Evolutionary conservation across 2,113 vertebrate species (phyloP), one percentile per base, ranked within the genome.

Genomic region (Tenrec ecaudatus): DNA sequence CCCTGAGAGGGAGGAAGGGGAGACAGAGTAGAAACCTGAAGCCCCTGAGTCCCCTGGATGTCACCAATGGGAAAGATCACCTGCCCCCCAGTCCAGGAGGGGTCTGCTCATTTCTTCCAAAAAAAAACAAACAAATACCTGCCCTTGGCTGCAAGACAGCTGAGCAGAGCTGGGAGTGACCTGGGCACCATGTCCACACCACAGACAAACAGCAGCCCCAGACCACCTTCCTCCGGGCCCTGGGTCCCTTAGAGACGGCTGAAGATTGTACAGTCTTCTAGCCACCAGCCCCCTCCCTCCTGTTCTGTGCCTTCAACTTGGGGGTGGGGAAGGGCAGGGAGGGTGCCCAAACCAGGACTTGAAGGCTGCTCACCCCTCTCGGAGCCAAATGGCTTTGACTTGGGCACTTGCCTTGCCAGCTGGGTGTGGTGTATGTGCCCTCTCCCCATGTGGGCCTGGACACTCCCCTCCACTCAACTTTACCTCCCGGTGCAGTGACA

Each of bases 81-180:
- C 58, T 60, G 33, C 15, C 20, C 33, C 19, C 36, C 29, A 38
- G n/a, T 5, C 0, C 0, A 12, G 9, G 16, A 7, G 68, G 22
- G 10, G 19, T 9, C 9, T 7, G 8, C 1, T 0, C 6, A 0
- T 20, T n/a, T 4, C 0, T 1, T 6, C n/a, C 20, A 3, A 69
- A 9, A 66, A 1, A 2, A 0, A 0, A 58, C 8, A 0, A 3
- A 9, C 9, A 4, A 33, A 22, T 11, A 22, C 1, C 43, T 47
- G 43, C 10, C 43, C 43, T 4, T 6, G 3, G 19, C 43, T 7
- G 27, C 68, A 64, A 47, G 83, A 22, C 23, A 31, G 40, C 20
- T 31, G 19, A 33, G 19, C 40, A 53, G 40, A 33, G 40, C 17
- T 25, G 5, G 40, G 43, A 0, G 1, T 38, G 7, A 1, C 23